phyloP scores from a whole-genome alignment of 92 coral and sea anemone species.

The Parazoanthus swiftii region DNA sequence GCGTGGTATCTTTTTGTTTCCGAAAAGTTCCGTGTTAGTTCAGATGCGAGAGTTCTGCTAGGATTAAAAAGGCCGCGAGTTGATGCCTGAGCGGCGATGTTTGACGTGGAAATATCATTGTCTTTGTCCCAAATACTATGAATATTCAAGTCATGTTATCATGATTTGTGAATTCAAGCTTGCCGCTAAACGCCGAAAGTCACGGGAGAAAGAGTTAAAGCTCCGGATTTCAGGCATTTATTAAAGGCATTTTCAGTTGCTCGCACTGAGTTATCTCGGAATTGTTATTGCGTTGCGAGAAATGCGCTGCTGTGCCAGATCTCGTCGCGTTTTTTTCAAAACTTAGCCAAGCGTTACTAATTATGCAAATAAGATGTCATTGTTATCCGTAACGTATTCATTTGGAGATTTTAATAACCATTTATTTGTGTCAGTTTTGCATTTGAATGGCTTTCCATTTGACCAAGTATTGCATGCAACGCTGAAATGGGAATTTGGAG shows the following conservation, averaged over 20 bases:
- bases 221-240: too few relatives aligned
- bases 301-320: background rate
- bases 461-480: background rate
- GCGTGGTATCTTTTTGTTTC: background rate
- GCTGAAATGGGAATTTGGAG: background rate
- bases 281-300: background rate
- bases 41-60: background rate
- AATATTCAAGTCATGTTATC: constrained; percentile 36
- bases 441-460: constrained; percentile 11
- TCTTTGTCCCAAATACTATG: constrained; percentile 19
- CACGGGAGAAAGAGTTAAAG: background rate
- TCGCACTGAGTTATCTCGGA: too few relatives aligned
- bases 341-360: constrained; percentile 28
- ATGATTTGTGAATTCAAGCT: background rate
- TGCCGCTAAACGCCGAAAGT: background rate
- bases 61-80: background rate
- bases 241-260: background rate
- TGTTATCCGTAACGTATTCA: background rate
- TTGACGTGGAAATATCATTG: constrained; percentile 37
- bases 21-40: constrained; percentile 38
- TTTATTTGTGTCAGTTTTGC: constrained; percentile 19
- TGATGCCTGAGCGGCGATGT: constrained; percentile 8
- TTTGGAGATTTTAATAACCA: constrained; percentile 14
- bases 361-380: constrained; percentile 8
- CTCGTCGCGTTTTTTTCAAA: background rate